Evolutionary conservation across 2,797 vertebrate genomes (phyloP).

Genomic region (Silurus aristotelis): DNA sequence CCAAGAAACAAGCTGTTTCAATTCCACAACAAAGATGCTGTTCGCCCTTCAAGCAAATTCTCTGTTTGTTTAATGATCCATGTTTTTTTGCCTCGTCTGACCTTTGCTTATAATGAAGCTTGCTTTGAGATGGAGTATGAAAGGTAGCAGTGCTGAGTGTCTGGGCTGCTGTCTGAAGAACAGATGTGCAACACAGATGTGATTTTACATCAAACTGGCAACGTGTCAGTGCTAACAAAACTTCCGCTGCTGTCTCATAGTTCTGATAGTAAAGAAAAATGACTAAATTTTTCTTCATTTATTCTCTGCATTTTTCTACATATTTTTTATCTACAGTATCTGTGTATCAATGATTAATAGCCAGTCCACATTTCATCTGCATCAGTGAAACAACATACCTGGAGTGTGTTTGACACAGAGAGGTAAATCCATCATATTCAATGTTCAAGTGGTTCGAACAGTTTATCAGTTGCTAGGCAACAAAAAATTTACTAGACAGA

Average conservation of each 20-base stretch:
- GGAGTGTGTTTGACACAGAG: neutral
- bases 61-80: neutral
- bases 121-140: conserved; percentile 9
- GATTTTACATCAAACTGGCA: neutral
- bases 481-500: neutral
- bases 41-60: conserved; percentile 2
- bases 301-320: neutral
- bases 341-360: neutral
- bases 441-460: neutral
- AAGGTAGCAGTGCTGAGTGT: neutral
- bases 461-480: neutral
- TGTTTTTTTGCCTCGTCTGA: neutral
- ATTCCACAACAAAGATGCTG: neutral
- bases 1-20: conserved; percentile 3
- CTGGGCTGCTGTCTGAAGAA: neutral
- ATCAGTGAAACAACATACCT: neutral
- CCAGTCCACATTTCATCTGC: neutral
- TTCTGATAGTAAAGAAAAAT: neutral
- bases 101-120: conserved; percentile 12
- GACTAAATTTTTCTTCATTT: neutral
- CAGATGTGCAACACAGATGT: conserved; percentile 11
- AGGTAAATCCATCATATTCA: neutral
- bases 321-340: neutral
- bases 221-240: neutral
- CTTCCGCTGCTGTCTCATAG: neutral